Percentiles rank a stretch among this genome's conserved stretches.
Conservation (phyloP, 2,113 vertebrate genomes). For the Tragelaphus scriptus region DNA sequence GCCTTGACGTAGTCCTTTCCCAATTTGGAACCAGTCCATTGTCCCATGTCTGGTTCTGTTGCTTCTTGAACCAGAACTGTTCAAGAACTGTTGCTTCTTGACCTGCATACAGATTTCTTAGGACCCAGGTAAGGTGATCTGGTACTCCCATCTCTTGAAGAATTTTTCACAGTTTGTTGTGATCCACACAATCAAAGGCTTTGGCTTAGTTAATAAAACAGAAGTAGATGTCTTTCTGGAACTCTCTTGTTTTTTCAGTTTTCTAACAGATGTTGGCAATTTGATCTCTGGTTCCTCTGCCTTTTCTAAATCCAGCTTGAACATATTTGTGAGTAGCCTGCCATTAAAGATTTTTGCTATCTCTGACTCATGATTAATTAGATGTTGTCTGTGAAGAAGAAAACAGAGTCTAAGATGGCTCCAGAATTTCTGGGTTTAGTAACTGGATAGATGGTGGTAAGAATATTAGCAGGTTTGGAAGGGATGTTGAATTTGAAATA, state of each 20-base stretch:
- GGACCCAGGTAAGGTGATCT: neutral
- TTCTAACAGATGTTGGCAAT: neutral
- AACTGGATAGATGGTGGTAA: neutral
- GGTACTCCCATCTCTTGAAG: neutral
- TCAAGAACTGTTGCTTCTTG: neutral
- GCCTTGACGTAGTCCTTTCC: neutral
- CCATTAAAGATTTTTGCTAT: neutral
- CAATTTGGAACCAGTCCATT: neutral
- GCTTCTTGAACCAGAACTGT: neutral
- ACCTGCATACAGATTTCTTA: neutral
- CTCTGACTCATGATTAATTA: neutral
- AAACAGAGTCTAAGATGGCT: neutral
- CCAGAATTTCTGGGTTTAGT: conserved; percentile 16
- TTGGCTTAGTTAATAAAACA: neutral
- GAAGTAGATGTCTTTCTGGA: neutral
- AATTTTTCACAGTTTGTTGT: neutral
- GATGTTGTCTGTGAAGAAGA: conserved; percentile 4
- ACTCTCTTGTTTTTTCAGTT: neutral
- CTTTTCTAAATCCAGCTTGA: neutral
- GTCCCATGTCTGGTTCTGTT: neutral
- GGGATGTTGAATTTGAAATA: neutral
- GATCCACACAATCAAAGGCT: neutral
- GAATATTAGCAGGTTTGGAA: neutral
- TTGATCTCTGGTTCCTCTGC: neutral
- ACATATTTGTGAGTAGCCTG: neutral